phyloP scores from a whole-genome alignment of 2,888 invertebrate species.

The Nowickia ferox region DNA sequence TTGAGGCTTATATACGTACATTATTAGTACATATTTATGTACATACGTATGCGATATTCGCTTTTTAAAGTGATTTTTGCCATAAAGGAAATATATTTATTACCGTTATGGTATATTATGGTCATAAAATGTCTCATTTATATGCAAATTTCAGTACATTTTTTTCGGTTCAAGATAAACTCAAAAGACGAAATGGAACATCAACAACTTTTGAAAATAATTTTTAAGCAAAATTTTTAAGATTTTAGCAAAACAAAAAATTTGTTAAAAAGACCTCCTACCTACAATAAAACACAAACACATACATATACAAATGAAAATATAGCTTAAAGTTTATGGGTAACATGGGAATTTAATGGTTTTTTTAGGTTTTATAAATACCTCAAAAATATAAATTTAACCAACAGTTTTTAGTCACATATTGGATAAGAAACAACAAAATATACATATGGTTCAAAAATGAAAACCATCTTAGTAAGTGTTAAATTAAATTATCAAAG shows the following conservation, averaged over 20 bases:
- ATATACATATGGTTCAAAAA: conserved; percentile 26
- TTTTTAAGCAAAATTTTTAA: conserved; percentile 48
- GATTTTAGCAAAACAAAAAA: conserved; percentile 38
- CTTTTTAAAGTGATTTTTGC: conserved; percentile 30
- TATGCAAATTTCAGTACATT: conserved; percentile 60
- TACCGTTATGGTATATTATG: conserved; percentile 65
- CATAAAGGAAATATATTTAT: conserved; percentile 61
- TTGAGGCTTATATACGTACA: neutral
- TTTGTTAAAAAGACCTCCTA: conserved; percentile 54
- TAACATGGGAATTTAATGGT: conserved; percentile 57
- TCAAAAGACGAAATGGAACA: conserved; percentile 46
- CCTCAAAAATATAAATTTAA: conserved; percentile 51
- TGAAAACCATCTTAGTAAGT: conserved; percentile 64
- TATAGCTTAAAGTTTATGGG: conserved; percentile 64
- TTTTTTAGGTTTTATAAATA: conserved; percentile 62
- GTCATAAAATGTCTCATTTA: conserved; percentile 58
- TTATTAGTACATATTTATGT: neutral
- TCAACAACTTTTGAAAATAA: conserved; percentile 59
- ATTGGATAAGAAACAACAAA: conserved; percentile 59
- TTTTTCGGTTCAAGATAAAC: conserved; percentile 14
- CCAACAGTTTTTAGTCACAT: conserved; percentile 50
- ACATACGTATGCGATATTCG: neutral
- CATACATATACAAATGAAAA: conserved; percentile 19
- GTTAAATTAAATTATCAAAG: conserved; percentile 24
- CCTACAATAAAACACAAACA: conserved; percentile 20